Conservation (phyloP, 2,888 invertebrate genomes). For the Cyclophora punctaria region DNA sequence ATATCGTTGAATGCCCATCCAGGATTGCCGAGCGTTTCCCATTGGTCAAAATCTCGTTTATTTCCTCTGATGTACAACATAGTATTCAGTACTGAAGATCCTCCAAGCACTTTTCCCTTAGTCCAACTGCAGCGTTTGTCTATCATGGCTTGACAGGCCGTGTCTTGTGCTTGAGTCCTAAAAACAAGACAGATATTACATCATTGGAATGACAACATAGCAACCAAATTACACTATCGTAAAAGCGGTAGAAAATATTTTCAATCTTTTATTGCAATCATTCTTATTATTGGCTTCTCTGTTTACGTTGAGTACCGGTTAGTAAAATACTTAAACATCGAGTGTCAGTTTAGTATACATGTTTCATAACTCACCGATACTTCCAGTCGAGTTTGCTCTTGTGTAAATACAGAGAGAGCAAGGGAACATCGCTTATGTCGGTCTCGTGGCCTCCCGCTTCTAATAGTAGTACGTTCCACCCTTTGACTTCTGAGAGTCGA, state of each 20-base stretch:
- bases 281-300: no score
- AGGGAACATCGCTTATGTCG: constrained; percentile 89
- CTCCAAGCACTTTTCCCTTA: constrained; percentile 90
- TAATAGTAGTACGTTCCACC: constrained; percentile 85
- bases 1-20: constrained; percentile 92
- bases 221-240: no score
- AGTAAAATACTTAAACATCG: background rate
- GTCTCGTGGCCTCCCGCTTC: constrained; percentile 93
- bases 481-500: constrained; percentile 82
- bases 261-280: no score
- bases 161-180: constrained; percentile 87
- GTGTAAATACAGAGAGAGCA: constrained; percentile 90
- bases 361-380: constrained; percentile 76
- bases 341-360: background rate
- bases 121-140: constrained; percentile 92
- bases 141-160: constrained; percentile 90
- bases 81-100: constrained; percentile 90
- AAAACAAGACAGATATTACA: no score
- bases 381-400: constrained; percentile 94
- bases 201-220: background rate
- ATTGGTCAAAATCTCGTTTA: constrained; percentile 88
- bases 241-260: no score
- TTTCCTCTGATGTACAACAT: constrained; percentile 95
- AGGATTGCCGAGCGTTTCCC: constrained; percentile 88
- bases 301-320: no score